Base-by-base conservation (phyloP, 2,113 vertebrate genomes). In the Panurus biarmicus region DNA sequence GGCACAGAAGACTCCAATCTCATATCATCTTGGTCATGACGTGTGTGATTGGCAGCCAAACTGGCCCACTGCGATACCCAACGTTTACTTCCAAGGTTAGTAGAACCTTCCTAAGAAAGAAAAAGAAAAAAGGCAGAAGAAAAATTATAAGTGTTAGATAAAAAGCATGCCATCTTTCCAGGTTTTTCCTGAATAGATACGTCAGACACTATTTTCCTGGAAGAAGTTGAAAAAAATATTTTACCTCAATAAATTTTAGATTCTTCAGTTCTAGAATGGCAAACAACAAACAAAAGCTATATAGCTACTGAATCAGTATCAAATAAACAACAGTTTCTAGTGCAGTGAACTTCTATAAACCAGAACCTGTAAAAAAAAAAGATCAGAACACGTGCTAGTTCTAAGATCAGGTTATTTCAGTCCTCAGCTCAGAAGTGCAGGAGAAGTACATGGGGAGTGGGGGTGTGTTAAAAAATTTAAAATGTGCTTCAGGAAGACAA, bases 61-160 rank as follows among this genome's bases (percentile, higher is more conserved):
- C 98, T 99, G 93, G 99, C 99, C 99, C 99, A 99, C 50, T 99
- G 98, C 28, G 99, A 99, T 40, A 99, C 98, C 99, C 99, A 99
- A 26, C 98, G 98, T 91, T 99, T 99, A 94, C 96, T 98, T 91
- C 98, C 98, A 85, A 98, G 97, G 64, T 95, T 94, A 97, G 98
- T 7, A 12, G 98, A 97, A 65, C 98, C 97, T 93, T 98, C 98
- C 95, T 98, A 85, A 96, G 69, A 69, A 97, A 81, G 60, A 82
- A 86, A 92, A 89, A 82, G 85, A 92, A 89, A 38, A 86, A 73
- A 35, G 81, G 12, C 35, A 91, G 40, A 84, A 92, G 7, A 92
- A 77, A 90, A 61, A 70, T 89, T 76, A 53, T 36, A 95, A 40
- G 15, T 54, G n/a, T 54, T 58, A 56, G 66, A 60, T 38, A 38